Evolutionary conservation across 2,888 invertebrate genomes (phyloP).

Genomic region (Automeris io): DNA sequence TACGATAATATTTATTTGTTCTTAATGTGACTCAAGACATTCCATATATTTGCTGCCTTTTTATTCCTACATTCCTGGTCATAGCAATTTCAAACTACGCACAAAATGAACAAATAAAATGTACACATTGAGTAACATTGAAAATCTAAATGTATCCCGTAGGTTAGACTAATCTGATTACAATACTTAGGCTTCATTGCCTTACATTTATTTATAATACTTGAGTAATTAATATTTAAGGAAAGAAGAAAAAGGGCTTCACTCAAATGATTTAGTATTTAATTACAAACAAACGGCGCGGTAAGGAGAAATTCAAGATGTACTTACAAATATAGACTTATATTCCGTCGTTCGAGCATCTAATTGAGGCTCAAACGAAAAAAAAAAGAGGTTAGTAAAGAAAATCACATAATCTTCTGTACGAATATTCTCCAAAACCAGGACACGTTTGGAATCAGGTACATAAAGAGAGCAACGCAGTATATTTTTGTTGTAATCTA

Average conservation of each 20-base stretch:
- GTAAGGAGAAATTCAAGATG: background rate
- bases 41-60: background rate
- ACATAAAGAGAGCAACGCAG: constrained; percentile 2
- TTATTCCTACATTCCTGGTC: background rate
- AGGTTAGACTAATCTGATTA: background rate
- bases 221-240: constrained; percentile 4
- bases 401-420: too few species aligned
- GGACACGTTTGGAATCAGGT: background rate
- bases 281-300: constrained; percentile 1
- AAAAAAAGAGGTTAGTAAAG: too few species aligned
- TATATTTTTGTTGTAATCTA: background rate
- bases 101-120: background rate
- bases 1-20: background rate
- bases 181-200: background rate
- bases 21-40: background rate
- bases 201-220: background rate
- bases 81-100: background rate
- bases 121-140: background rate
- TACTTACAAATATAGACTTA: background rate
- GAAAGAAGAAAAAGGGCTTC: constrained; percentile 6
- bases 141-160: background rate
- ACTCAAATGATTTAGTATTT: constrained; percentile 1
- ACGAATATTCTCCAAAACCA: too few species aligned
- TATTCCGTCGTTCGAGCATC: background rate
- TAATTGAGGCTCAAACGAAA: too few species aligned